Evolutionary conservation across 2,797 vertebrate genomes (phyloP).

Genomic region (Aythya fuligula): DNA sequence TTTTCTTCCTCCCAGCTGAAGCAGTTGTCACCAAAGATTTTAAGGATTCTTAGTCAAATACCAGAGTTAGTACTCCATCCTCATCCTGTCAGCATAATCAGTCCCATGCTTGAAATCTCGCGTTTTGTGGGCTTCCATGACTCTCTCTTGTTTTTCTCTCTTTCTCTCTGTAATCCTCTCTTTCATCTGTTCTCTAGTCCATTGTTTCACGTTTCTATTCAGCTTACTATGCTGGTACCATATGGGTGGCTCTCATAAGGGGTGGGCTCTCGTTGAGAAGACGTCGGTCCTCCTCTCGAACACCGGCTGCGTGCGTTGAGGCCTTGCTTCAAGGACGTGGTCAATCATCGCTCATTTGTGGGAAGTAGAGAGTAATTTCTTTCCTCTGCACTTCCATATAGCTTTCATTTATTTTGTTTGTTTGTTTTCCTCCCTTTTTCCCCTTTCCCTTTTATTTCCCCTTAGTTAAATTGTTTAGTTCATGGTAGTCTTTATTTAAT

Average conservation of each 20-base stretch:
- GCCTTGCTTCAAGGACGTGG: too few species aligned
- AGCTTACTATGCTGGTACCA: background rate
- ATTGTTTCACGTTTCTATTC: background rate
- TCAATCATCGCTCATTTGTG: too few species aligned
- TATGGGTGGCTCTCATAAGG: background rate
- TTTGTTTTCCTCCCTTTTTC: too few species aligned
- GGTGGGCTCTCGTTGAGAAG: too few species aligned
- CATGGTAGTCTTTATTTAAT: too few species aligned
- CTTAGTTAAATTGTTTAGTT: too few species aligned
- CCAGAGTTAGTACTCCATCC: background rate
- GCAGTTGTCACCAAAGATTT: background rate
- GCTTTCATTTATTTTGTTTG: too few species aligned
- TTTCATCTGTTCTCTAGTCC: background rate
- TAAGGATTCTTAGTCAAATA: background rate
- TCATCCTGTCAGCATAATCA: background rate
- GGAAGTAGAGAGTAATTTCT: too few species aligned
- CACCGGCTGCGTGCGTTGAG: too few species aligned
- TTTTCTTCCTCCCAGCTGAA: background rate
- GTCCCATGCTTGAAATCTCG: background rate
- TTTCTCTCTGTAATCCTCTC: background rate
- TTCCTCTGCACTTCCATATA: too few species aligned
- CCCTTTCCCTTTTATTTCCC: too few species aligned
- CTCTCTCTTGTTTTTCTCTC: background rate
- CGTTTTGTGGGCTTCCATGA: background rate
- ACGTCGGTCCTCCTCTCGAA: too few species aligned